Evolutionary conservation across 2,113 vertebrate species (phyloP), one percentile per base, ranked within the genome.

Genomic region (Platichthys stellatus): DNA sequence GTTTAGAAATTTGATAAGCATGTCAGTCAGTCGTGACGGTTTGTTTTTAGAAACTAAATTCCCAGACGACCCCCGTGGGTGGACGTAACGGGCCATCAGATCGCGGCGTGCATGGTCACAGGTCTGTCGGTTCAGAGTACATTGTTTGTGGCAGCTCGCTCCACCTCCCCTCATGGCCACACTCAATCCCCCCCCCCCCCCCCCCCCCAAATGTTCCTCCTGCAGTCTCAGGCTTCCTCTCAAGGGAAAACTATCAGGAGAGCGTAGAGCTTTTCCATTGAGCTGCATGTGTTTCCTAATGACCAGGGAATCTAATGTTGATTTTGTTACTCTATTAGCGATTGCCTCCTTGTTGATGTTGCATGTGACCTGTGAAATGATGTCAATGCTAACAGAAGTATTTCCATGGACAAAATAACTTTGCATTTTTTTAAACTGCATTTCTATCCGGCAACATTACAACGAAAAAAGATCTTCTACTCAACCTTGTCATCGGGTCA

Each of bases 291-390:
- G 80, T 62, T 72, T 85, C 60, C 86, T 17, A 18, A 49, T 17
- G 85, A 80, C 23, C 57, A 14, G 65, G 58, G 74, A 61, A 53
- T 78, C 79, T 75, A 20, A 8, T 26, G 74, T 74, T 75, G 84
- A 84, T 78, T 73, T 67, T 74, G 78, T 88, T 89, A 72, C 72
- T 43, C 17, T 47, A 58, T 69, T 57, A 71, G 63, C 51, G 68
- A 78, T 64, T 63, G 35, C 58, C 54, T 71, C n/a, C 9, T 6
- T 81, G 76, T 92, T 90, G 86, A 56, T 61, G 53, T 72, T 88
- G 56, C 70, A 74, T 28, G 57, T 85, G 87, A 88, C 81, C 86
- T 89, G 84, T 90, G 81, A 89, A 88, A 91, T 87, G 73, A 90
- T 89, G 80, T 53, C 68, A 87, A 87, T 84, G 69, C 58, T 75